These are phyloP conservation scores for Zalophus californianus DNA, from an alignment of 2,797 vertebrate genomes.

Conservation along the genomic window DNA sequence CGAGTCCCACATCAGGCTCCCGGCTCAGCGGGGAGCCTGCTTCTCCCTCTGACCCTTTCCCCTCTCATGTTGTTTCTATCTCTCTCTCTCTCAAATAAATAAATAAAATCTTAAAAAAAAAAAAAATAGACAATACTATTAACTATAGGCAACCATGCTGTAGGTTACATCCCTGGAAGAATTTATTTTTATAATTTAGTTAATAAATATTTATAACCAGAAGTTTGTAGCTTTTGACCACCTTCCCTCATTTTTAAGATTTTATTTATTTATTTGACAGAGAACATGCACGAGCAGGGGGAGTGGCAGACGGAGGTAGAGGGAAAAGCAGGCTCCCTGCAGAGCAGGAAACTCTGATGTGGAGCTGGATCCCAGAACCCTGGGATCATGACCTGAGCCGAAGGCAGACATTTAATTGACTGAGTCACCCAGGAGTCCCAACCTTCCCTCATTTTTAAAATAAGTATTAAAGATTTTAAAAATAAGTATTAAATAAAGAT, in stretches of 20 bases:
- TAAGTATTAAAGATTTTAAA: not conserved
- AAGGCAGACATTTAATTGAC: not conserved
- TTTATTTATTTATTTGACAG: not conserved
- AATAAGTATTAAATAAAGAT: not conserved
- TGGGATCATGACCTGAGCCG: not conserved
- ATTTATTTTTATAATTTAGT: too few species aligned
- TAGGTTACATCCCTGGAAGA: not conserved
- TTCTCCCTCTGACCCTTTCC: too few species aligned
- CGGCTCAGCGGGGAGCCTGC: too few species aligned
- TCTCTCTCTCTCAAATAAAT: too few species aligned
- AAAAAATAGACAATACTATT: not conserved
- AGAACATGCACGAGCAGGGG: not conserved
- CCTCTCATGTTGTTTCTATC: too few species aligned
- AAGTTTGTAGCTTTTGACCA: not conserved
- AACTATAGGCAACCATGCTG: not conserved
- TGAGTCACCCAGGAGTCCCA: not conserved
- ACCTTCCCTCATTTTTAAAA: not conserved
- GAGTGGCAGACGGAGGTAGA: not conserved
- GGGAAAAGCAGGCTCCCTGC: too few species aligned
- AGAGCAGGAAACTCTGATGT: not conserved
- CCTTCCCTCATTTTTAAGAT: not conserved
- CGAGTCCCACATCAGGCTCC: too few species aligned
- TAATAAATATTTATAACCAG: not conserved
- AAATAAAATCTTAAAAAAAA: too few species aligned
- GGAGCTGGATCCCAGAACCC: not conserved